Base-by-base conservation (phyloP, 2,888 invertebrate species). In the Diarsia dahlii region DNA sequence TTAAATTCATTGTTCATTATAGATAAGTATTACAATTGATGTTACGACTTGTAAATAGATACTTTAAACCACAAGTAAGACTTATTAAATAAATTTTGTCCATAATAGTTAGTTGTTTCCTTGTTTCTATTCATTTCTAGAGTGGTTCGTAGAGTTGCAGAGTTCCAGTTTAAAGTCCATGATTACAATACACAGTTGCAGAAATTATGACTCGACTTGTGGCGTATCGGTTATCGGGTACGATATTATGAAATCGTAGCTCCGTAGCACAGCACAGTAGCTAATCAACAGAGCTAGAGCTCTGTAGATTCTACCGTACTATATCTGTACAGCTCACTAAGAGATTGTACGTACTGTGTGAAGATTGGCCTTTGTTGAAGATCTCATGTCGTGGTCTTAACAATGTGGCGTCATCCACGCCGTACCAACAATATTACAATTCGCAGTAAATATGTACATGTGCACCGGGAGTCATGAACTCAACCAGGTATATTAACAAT, bases 71-170 rank as follows among this genome's bases (percentile, higher is more conserved):
- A 81, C 75, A 76, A 77, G 86, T 87, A 87, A 87, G 87, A 87
- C 87, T 87, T 87, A 87, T 87, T 82, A 86, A 87, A 87, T 81
- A 81, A 78, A 79, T 87, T 84, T 87, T 87, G 87, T 86, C 87
- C 87, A 87, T 80, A 86, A 80, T 77, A 71, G 9, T 28, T 39
- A 9, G 23, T 66, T 78, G 76, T 77, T 77, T 74, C 48, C 18
- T 60, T 69, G 63, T 68, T 58, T 15, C 23, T 34, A 63, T 54
- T 62, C 2, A 18, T 2, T 56, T 20, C 28, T 46, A 12, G 20
- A 4, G 18, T 18, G n/a, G 46, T 58, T 28, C 48, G 20, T 18
- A 28, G 12, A 34, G 23, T 3, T 64, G 64, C 50, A 9, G 60
- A 45, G 34, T 28, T 34, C 18, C 45, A n/a, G 15, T 18, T 20